These are phyloP conservation scores for Prorops nasuta DNA, from an alignment of 1,140 invertebrate species.

Conservation along the genomic window DNA sequence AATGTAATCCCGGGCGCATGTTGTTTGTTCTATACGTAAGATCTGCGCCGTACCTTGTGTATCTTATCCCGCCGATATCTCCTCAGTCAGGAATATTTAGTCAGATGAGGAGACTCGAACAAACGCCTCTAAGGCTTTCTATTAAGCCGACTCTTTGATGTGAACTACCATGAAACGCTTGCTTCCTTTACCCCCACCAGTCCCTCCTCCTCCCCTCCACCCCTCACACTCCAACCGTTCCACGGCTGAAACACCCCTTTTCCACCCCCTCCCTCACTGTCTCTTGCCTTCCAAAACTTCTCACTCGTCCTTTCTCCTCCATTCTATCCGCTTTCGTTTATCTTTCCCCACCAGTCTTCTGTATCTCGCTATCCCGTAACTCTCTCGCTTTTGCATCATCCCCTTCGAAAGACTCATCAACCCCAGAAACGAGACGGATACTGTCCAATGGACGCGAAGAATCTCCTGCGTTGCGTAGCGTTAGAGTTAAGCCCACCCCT, in stretches of 20 bases:
- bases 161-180: slow-evolving; percentile 51
- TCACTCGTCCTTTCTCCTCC: neutral
- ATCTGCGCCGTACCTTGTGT: slow-evolving; percentile 42
- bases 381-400: slow-evolving; percentile 1
- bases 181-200: slow-evolving; percentile 9
- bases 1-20: slow-evolving; percentile 31
- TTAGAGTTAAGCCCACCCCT: neutral
- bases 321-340: neutral
- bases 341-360: slow-evolving; percentile 2
- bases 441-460: slow-evolving; percentile 8
- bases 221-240: too few relatives aligned
- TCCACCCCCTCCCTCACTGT: neutral
- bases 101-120: slow-evolving; percentile 57
- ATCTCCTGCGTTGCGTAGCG: slow-evolving; percentile 1
- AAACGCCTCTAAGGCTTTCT: slow-evolving; percentile 59
- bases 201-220: slow-evolving; percentile 1
- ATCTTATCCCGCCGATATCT: slow-evolving; percentile 53
- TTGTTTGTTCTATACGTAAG: slow-evolving; percentile 52
- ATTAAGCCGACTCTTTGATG: slow-evolving; percentile 58
- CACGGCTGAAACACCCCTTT: too few relatives aligned
- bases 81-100: slow-evolving; percentile 54
- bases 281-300: too few relatives aligned
- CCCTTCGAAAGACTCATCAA: slow-evolving; percentile 5
- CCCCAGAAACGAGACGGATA: slow-evolving; percentile 18
- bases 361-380: slow-evolving; percentile 6